Conservation (phyloP, 2,113 vertebrate genomes). For the Scophthalmus maximus region DNA sequence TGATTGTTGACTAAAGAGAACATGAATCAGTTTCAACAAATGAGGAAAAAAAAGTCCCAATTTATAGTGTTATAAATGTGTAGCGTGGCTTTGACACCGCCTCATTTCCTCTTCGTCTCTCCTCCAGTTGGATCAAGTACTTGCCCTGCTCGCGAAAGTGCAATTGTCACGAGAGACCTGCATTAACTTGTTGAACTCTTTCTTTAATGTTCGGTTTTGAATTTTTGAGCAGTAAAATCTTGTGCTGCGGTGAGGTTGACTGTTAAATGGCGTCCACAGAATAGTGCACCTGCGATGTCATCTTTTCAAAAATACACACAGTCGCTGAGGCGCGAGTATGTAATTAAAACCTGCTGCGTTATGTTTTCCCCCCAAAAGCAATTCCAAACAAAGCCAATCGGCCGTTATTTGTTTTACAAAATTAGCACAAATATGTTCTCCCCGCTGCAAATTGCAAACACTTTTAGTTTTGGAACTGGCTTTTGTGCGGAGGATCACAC, state of each 20-base stretch:
- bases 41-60: slow-evolving; percentile 21
- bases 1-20: slow-evolving; percentile 10
- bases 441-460: background rate
- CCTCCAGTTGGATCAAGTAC: too few species aligned
- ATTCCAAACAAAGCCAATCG: background rate
- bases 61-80: slow-evolving; percentile 26
- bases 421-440: background rate
- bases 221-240: too few species aligned
- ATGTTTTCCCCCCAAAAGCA: slow-evolving; percentile 1
- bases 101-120: background rate
- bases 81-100: background rate
- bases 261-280: too few species aligned
- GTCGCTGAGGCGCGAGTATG: background rate
- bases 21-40: slow-evolving; percentile 30
- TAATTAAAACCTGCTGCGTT: slow-evolving; percentile 12
- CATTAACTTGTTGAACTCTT: too few species aligned
- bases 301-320: slow-evolving; percentile 6
- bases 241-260: too few species aligned
- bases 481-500: background rate
- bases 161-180: background rate
- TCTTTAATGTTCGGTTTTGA: too few species aligned
- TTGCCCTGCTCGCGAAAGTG: background rate
- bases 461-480: background rate
- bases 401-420: background rate
- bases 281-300: background rate